Evolutionary conservation across 2,113 vertebrate species (phyloP), one percentile per base, ranked within the genome.

Genomic region (rabbit (Oryctolagus cuniculus)): DNA sequence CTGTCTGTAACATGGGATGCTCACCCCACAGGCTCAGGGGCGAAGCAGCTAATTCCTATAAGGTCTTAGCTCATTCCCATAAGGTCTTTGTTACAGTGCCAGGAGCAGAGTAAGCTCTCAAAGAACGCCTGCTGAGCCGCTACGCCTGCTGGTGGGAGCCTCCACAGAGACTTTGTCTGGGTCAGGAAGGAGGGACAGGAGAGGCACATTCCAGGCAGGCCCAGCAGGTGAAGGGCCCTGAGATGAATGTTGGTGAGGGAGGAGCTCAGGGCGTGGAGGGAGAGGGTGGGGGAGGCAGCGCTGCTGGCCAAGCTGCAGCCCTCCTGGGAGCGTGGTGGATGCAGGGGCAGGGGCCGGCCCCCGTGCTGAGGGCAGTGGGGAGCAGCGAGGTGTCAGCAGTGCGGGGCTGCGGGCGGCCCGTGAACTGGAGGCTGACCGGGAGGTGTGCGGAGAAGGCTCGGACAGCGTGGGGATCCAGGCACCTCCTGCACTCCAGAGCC

Each of bases 281-380:
- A 6, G 10, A 5, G 34, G 17, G 10, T 0, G 0, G 5, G 10
- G 21, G 38, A 44, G n/a, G 38, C 27, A 36, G 63, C 1, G 4
- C 69, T 5, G 13, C 21, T 36, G 36, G 61, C 69, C 83, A 19
- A 36, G 27, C 3, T 44, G 73, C 77, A 22, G 27, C 36, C 73
- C 4, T 78, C 22, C 69, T 34, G 55, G 9, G 77, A 55, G 87
- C 74, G 79, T 36, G 38, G 63, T 17, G 55, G 16, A 4, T 38
- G 10, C 63, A 67, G 86, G 69, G 49, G 15, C 49, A 83, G 64
- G 63, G 27, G 51, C 27, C 4, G 10, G 64, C 29, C 63, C 55
- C 58, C 16, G 38, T 0, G 3, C 16, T 17, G 34, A 36, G 16
- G 72, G n/a, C 19, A 2, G 1, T 0, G 53, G 9, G 93, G 55